Base-by-base conservation (phyloP, 2,888 invertebrate species). In the Cryptus armator region DNA sequence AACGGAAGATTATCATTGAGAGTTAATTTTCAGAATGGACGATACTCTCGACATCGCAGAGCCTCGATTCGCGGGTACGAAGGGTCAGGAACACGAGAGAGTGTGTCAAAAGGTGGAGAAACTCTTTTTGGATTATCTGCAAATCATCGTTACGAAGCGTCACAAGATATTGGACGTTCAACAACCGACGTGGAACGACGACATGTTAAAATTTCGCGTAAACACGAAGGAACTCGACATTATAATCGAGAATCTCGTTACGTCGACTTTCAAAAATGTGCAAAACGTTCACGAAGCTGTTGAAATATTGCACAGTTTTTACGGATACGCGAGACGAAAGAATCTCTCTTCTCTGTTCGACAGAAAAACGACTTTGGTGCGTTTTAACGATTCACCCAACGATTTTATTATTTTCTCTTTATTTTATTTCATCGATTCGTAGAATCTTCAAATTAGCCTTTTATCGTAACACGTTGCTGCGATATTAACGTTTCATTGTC, bases 211-310 rank as follows among this genome's bases (percentile, higher is more conserved):
- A 87, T 96, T 96, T 90, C 94, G 95, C 78, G 94, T 94, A 1
- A 94, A 95, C 74, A 95, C 96, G 89, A 96, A 96, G 90, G 95
- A 96, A 87, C 95, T 96, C 78, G 96, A 96, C 94, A 95, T 97
- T 87, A 97, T 97, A 87, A 96, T 98, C 87, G 97, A 98, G 92
- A 98, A 98, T 91, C 94, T 98, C 7, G 96, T 98, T 56, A 96
- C 96, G 67, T 95, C 96, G 0, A 96, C 97, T 0, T 98, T 98
- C 91, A 96, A 97, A 87, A 96, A 96, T 7, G 96, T 97, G 7
- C 96, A 96, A 74, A 97, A 97, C 87, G 96, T 98, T 0, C 97
- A 97, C 89, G 97, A 98, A 90, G 97, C 97, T 0, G 95, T 98
- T 9, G 96, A 97, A 85, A 95, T 97, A 0, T 94, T 98, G 5